Conservation (phyloP, 2,113 vertebrate genomes). For the Corapipo altera region DNA sequence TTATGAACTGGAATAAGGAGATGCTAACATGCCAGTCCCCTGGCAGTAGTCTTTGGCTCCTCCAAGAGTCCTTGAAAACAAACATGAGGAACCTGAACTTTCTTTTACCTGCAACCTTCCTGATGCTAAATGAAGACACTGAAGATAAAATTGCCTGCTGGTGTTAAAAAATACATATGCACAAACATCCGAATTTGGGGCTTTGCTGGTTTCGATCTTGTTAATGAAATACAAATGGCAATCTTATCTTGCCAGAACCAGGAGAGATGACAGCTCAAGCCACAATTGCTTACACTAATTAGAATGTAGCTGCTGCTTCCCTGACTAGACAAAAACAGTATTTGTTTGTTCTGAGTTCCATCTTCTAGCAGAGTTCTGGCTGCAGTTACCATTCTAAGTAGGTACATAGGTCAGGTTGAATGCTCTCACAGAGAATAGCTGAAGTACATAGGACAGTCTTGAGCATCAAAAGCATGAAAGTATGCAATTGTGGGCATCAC, state of each 20-base stretch:
- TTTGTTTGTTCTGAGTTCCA: neutral
- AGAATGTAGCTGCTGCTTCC: neutral
- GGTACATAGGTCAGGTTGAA: neutral
- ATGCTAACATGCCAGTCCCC: neutral
- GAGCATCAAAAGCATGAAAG: neutral
- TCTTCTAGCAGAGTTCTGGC: neutral
- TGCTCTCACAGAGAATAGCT: neutral
- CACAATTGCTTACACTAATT: neutral
- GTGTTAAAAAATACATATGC: neutral
- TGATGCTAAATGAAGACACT: neutral
- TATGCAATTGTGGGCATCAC: rapidly evolving
- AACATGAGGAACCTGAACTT: neutral
- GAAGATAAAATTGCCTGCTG: neutral
- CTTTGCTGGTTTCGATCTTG: neutral
- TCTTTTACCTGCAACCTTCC: neutral
- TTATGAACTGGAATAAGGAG: neutral
- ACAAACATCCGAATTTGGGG: neutral
- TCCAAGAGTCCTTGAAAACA: neutral
- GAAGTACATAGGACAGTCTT: neutral
- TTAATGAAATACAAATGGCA: neutral
- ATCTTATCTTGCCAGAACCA: neutral
- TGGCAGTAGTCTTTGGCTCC: neutral
- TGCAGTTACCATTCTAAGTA: neutral
- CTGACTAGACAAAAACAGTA: neutral
- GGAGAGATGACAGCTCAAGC: neutral